Evolutionary conservation across 2,888 invertebrate genomes (phyloP).

Genomic region (Aspidiotus rigidus): DNA sequence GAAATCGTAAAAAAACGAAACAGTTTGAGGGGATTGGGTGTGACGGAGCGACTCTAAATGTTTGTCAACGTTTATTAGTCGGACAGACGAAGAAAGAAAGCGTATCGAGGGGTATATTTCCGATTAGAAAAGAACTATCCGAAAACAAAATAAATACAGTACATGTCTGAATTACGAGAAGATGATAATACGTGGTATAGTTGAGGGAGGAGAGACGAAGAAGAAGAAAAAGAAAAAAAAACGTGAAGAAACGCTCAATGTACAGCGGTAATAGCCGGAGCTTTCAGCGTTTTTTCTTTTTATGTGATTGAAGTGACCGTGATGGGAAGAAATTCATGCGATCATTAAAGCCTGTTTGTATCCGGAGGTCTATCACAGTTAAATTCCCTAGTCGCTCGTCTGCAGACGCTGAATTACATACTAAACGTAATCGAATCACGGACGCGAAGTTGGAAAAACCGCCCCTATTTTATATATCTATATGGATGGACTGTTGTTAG

Average conservation of each 20-base stretch:
- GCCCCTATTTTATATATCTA: conserved; percentile 30
- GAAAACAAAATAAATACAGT: neutral
- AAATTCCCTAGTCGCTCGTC: conserved; percentile 33
- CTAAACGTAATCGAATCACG: conserved; percentile 34
- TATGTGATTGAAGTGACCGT: conserved; percentile 33
- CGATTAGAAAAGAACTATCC: too few relatives aligned
- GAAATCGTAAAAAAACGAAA: too few relatives aligned
- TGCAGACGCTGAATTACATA: conserved; percentile 31
- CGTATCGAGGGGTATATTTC: too few relatives aligned
- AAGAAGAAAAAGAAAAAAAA: conserved; percentile 13
- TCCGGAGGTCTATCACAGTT: conserved; percentile 33
- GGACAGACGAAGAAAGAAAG: too few relatives aligned
- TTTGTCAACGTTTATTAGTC: too few relatives aligned
- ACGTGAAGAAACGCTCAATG: conserved; percentile 20
- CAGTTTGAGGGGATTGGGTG: too few relatives aligned
- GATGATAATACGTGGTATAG: neutral
- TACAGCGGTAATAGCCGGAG: conserved; percentile 26
- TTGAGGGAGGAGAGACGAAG: neutral
- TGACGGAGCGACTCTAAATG: too few relatives aligned
- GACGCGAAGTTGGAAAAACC: conserved; percentile 30
- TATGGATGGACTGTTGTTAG: neutral
- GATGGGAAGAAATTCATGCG: conserved; percentile 32
- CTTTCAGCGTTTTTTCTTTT: conserved; percentile 32
- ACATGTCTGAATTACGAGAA: neutral
- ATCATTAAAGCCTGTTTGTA: conserved; percentile 34